A percentile compares a stretch with the other conserved stretches of the same genome.
phyloP scores from a whole-genome alignment of 2,797 vertebrate genomes.

The Ambastaia sidthimunki region DNA sequence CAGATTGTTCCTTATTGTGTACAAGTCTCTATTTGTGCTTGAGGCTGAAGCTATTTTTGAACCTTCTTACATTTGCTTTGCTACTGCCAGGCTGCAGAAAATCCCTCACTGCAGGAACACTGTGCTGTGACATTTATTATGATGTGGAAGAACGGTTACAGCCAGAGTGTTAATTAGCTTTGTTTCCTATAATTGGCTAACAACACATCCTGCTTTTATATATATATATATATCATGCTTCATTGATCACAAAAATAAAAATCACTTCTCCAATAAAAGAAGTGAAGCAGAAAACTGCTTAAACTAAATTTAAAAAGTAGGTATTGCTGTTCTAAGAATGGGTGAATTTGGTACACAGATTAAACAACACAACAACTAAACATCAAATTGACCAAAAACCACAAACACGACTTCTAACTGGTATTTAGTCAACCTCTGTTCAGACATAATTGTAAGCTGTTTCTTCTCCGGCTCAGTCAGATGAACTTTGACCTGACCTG shows the following conservation, averaged over 20 bases:
- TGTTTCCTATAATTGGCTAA: constrained; percentile 13
- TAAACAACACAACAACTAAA: too few relatives aligned
- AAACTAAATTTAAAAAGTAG: too few relatives aligned
- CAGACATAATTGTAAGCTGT: not conserved
- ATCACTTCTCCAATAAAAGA: not conserved
- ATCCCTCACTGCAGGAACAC: constrained; percentile 21
- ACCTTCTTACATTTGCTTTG: constrained; percentile 42
- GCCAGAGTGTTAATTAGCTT: constrained; percentile 27
- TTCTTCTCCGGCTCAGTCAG: constrained; percentile 1
- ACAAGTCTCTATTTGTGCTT: constrained; percentile 48
- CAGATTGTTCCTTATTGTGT: constrained; percentile 46
- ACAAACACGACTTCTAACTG: too few relatives aligned
- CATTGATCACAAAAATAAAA: not conserved
- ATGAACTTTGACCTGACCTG: constrained; percentile 75
- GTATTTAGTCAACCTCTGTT: too few relatives aligned
- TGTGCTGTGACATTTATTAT: constrained; percentile 36
- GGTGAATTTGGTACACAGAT: too few relatives aligned
- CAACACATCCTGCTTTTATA: not conserved
- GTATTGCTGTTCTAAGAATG: too few relatives aligned
- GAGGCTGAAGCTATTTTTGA: constrained; percentile 57
- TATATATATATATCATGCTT: not conserved
- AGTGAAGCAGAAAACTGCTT: not conserved
- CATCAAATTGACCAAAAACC: too few relatives aligned
- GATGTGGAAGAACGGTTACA: constrained; percentile 16
- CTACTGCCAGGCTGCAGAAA: constrained; percentile 23